Conservation (phyloP, 2,888 invertebrate species). For the Baccha elongata region DNA sequence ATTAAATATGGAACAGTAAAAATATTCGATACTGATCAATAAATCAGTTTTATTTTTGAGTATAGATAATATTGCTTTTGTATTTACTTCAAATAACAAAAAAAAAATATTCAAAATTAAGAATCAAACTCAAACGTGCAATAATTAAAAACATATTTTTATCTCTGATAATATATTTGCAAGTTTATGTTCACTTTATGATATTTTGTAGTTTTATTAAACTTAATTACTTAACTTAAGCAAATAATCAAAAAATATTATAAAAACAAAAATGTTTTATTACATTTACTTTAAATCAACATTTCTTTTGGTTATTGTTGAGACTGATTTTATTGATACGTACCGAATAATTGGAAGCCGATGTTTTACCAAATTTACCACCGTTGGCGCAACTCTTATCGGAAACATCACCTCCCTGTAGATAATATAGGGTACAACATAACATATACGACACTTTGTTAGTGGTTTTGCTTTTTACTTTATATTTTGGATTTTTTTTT, state of each 20-base stretch:
- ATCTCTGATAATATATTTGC: not conserved
- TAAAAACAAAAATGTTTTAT: not conserved
- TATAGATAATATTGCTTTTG: not conserved
- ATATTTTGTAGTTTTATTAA: too few relatives aligned
- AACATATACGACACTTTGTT: conserved; percentile 74
- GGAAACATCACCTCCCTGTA: conserved; percentile 82
- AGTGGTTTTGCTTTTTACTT: conserved; percentile 66
- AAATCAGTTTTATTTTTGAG: conserved; percentile 80
- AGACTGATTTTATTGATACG: conserved; percentile 83
- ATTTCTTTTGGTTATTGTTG: conserved; percentile 45
- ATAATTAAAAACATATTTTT: conserved; percentile 53
- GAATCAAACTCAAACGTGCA: conserved; percentile 61
- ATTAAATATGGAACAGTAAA: conserved; percentile 31
- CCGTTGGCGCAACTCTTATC: conserved; percentile 77
- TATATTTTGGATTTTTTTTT: conserved; percentile 31
- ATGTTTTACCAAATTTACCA: conserved; percentile 83
- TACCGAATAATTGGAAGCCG: conserved; percentile 83
- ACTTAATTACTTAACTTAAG: too few relatives aligned
- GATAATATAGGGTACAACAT: conserved; percentile 80
- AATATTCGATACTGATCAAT: conserved; percentile 83
- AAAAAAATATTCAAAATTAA: conserved; percentile 53
- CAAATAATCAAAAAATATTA: not conserved
- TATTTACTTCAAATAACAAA: conserved; percentile 8
- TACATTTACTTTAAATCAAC: conserved; percentile 5
- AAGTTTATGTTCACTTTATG: too few relatives aligned